Percentiles rank a stretch among this genome's conserved stretches.
These are phyloP conservation scores for Enteromius trimaculatus DNA, from an alignment of 2,797 vertebrate species.

Conservation along the genomic window DNA sequence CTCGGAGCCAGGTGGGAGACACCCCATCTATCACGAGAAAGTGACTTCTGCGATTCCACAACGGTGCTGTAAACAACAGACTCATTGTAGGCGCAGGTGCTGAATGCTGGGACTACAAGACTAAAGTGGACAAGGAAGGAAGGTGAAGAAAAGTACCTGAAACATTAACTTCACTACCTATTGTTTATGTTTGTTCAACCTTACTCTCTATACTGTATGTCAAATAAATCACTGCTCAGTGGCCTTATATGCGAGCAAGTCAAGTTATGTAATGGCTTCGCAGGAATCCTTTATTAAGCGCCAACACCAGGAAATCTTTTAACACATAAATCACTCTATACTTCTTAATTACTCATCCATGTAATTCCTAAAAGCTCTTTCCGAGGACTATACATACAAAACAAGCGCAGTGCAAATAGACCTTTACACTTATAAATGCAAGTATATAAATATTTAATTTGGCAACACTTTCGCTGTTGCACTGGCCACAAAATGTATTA, in stretches of 20 bases:
- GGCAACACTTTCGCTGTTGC: background rate
- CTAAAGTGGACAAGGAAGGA: background rate
- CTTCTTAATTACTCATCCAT: conserved; percentile 25
- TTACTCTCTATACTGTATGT: background rate
- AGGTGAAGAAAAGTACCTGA: background rate
- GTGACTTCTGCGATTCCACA: conserved; percentile 38
- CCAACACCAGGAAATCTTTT: conserved; percentile 1
- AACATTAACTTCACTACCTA: background rate
- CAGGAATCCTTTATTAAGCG: background rate
- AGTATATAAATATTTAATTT: conserved; percentile 38
- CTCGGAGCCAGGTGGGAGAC: conserved; percentile 62
- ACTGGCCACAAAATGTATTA: background rate
- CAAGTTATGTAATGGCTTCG: conserved; percentile 11
- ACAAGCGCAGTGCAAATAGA: conserved; percentile 15
- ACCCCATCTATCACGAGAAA: conserved; percentile 55
- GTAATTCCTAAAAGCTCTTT: conserved; percentile 26
- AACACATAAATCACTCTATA: background rate
- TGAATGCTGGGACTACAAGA: conserved; percentile 20
- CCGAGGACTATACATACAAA: conserved; percentile 29
- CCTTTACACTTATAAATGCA: conserved; percentile 23
- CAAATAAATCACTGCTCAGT: background rate
- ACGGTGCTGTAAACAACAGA: conserved; percentile 48
- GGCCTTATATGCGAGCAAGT: background rate
- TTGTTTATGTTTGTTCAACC: conserved; percentile 22
- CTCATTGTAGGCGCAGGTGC: conserved; percentile 46